These are phyloP conservation scores for Diarsia rubi DNA, from an alignment of 2,888 invertebrate species.

Conservation along the genomic window DNA sequence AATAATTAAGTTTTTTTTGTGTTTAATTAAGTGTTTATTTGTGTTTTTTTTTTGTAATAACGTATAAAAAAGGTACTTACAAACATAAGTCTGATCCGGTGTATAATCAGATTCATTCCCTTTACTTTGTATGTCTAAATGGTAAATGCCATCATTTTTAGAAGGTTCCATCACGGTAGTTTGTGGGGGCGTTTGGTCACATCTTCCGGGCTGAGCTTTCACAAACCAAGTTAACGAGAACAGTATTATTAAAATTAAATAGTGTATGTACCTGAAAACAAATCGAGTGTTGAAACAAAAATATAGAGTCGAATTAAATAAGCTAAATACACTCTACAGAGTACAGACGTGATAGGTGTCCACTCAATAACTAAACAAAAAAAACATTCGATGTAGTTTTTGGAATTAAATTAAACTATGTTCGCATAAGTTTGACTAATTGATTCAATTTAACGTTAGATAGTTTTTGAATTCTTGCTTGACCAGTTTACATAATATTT, in stretches of 20 bases:
- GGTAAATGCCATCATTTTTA: slow-evolving; percentile 77
- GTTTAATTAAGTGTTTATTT: too few relatives aligned
- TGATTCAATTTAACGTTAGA: neutral
- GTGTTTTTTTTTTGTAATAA: too few relatives aligned
- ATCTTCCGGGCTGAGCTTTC: slow-evolving; percentile 73
- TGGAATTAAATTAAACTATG: neutral
- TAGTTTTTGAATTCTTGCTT: neutral
- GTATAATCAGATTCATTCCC: slow-evolving; percentile 47
- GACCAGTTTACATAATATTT: neutral
- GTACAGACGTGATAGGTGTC: neutral
- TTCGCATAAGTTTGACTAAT: neutral
- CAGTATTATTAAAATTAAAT: slow-evolving; percentile 66
- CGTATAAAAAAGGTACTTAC: slow-evolving; percentile 72
- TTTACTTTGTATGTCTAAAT: slow-evolving; percentile 73
- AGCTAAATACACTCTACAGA: neutral
- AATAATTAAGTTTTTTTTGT: too few relatives aligned
- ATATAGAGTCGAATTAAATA: too few relatives aligned
- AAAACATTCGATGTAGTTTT: neutral
- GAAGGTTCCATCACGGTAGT: slow-evolving; percentile 74
- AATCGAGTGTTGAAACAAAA: neutral
- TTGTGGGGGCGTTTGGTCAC: slow-evolving; percentile 82
- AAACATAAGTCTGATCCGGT: slow-evolving; percentile 84
- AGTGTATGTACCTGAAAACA: slow-evolving; percentile 70
- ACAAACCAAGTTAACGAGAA: slow-evolving; percentile 50
- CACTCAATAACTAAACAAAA: neutral